Base-by-base conservation (phyloP, 2,888 invertebrate species). In the Megaustenia siamemsis region DNA sequence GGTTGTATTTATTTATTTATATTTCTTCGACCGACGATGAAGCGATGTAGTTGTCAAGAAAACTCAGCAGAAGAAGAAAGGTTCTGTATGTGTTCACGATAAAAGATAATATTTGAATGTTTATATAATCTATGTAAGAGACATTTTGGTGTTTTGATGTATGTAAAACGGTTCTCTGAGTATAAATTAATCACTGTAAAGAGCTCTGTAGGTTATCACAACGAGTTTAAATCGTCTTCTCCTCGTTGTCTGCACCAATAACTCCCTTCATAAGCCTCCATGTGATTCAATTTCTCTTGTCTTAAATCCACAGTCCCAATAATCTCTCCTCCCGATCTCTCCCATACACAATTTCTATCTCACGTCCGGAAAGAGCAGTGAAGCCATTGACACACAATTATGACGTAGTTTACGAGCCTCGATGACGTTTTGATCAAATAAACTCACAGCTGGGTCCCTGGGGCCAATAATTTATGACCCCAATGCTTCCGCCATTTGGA, bases 301-400 rank as follows among this genome's bases (percentile, higher is more conserved):
- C 77, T n/a, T 32, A 45, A 73, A 45, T 35, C 60, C 56, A 38
- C 35, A 60, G 32, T 40, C 24, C 63, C 66, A 79, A n/a, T n/a
- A n/a, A 56, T 79, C 66, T 79, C 43, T 12, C 43, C 32, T 5
- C 32, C 4, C 24, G 43, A 60, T 60, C 77, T 56, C 75, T 15
- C 60, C 38, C 56, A 60, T 56, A 77, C 77, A 60, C 40, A 35
- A 56, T 21, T 38, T 40, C 77, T 40, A 77, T 60, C 21, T 21
- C 79, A 28, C 66, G 32, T 79, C 45, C 66, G 40, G 45, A 43
- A 79, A 63, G 79, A 32, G 77, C 56, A 77, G 56, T 60, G 21
- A 81, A 71, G 82, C 82, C 75, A 75, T 82, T 82, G 82, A 45
- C 82, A 82, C 73, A 71, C 82, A 49, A 75, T 82, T 82, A 82